These are phyloP conservation scores for Lucinisca nassula DNA, from an alignment of 2,888 invertebrate genomes.

Conservation along the genomic window DNA sequence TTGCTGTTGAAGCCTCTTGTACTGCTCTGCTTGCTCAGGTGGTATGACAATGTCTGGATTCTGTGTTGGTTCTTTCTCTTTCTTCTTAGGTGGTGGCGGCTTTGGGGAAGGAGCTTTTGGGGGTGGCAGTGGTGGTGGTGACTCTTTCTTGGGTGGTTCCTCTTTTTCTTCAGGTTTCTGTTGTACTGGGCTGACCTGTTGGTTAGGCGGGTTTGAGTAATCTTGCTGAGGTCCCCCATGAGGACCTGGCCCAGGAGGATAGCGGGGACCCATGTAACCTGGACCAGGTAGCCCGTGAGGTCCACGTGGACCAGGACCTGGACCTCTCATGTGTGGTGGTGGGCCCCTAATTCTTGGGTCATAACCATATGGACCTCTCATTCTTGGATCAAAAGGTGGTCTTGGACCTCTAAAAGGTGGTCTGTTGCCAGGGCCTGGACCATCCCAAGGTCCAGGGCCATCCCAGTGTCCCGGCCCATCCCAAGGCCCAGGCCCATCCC, in stretches of 20 bases:
- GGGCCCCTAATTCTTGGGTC: constrained; percentile 65
- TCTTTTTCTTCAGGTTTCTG: constrained; percentile 16
- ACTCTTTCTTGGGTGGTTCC: constrained; percentile 62
- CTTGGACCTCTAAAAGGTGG: constrained; percentile 73
- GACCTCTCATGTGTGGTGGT: constrained; percentile 65
- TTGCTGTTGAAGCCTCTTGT: constrained; percentile 90
- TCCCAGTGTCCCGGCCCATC: constrained; percentile 61
- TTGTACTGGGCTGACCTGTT: constrained; percentile 1
- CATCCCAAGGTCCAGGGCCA: constrained; percentile 57
- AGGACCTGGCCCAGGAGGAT: constrained; percentile 44
- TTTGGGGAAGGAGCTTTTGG: constrained; percentile 82
- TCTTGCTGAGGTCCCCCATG: constrained; percentile 53
- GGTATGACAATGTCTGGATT: constrained; percentile 82
- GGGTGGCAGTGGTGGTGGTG: constrained; percentile 82
- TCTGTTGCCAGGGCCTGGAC: constrained; percentile 62
- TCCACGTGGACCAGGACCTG: constrained; percentile 70
- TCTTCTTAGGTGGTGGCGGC: constrained; percentile 82
- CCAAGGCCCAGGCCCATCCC: constrained; percentile 64
- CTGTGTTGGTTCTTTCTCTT: constrained; percentile 76
- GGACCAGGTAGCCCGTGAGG: constrained; percentile 59
- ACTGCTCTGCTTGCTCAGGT: constrained; percentile 86
- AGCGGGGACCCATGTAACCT: constrained; percentile 58
- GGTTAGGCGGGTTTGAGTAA: neutral
- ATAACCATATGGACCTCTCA: constrained; percentile 64
- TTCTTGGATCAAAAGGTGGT: constrained; percentile 71